These are phyloP conservation scores for Drepanosiphum platanoidis DNA, from an alignment of 2,888 invertebrate genomes.

Conservation along the genomic window DNA sequence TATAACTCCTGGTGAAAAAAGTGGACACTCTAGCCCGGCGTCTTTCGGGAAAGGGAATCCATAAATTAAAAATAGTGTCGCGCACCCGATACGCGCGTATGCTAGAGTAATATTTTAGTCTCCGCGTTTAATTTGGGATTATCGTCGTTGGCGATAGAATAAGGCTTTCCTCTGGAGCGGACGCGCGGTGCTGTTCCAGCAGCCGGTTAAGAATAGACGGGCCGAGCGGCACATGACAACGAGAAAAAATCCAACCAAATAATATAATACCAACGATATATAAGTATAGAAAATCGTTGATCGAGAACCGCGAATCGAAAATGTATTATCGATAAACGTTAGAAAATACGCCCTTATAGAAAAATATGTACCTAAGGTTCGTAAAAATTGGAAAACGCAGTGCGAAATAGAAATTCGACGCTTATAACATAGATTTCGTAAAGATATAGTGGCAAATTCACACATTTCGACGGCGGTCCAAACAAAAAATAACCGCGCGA, in stretches of 20 bases:
- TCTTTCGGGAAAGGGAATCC: not conserved
- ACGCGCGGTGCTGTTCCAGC: not conserved
- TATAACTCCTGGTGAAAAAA: no score
- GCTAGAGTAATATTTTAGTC: not conserved
- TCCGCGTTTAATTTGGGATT: not conserved
- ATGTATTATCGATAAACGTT: no score
- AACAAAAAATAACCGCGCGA: no score
- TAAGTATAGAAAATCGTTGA: no score
- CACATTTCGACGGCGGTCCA: no score
- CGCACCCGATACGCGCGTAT: not conserved
- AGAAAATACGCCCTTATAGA: no score
- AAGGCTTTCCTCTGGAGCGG: not conserved
- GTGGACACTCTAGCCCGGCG: not conserved
- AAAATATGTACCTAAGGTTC: no score
- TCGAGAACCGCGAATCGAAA: no score
- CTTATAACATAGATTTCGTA: no score
- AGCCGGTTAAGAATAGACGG: not conserved
- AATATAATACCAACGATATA: not conserved
- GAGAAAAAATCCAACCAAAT: not conserved
- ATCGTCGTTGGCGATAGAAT: not conserved
- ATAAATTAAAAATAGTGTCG: not conserved
- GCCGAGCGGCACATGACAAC: not conserved
- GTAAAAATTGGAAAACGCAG: no score
- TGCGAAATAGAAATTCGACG: no score
- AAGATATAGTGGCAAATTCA: no score